Base-by-base conservation (phyloP, 2,888 invertebrate genomes). In the Dolomedes plantarius region DNA sequence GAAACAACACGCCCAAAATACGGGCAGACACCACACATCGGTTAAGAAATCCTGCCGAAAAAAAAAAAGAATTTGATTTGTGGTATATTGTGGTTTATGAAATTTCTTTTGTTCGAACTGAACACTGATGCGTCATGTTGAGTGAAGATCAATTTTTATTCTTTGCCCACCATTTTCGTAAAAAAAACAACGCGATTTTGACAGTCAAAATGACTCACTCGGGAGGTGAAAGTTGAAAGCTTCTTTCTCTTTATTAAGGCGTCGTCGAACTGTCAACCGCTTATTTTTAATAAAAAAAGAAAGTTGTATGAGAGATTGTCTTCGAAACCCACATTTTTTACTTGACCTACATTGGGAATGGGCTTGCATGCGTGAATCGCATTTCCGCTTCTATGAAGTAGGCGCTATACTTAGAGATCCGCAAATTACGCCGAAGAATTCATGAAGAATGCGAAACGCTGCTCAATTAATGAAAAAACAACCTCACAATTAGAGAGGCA, bases 301-400 rank as follows among this genome's bases (percentile, higher is more conserved):
- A n/a, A n/a, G n/a, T n/a, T n/a, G n/a, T 13, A 32, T 39, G 9
- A 68, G 68, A 39, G 11, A 39, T 68, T 68, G 68, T 29, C 31
- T 23, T 39, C n/a, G 23, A 77, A 78, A n/a, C 77, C 77, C 69
- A 69, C 77, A 71, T 39, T 23, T 78, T 78, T 78, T 69, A 56
- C 77, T 78, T 78, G 77, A 78, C 77, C 77, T 32, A 78, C 19
- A 32, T 78, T 76, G 29, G n/a, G 31, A 29, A 65, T 65, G 29
- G n/a, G 46, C n/a, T 9, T 46, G 46, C 16, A 5, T 2, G 16
- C 13, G 2, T 46, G 16, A 16, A 29, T 65, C 11, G 29, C 11
- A 31, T 65, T 65, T 65, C 65, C 65, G 65, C 19, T 65, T 11
- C 29, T 11, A 28, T 11, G 1, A 19, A 65, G 65, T 28, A 16